These are phyloP conservation scores for Clanis bilineata DNA, from an alignment of 2,888 invertebrate genomes.

Conservation along the genomic window DNA sequence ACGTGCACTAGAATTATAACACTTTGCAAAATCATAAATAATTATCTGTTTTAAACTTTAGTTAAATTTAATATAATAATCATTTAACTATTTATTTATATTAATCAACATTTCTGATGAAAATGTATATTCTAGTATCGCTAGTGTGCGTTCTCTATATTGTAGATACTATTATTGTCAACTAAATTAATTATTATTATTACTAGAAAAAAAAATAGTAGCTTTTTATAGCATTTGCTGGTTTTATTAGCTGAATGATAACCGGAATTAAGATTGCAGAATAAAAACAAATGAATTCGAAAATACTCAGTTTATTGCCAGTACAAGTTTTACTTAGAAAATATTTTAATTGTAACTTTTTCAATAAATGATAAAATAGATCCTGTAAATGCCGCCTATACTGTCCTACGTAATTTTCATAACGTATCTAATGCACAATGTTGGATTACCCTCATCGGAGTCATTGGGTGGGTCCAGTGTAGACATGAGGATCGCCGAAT, in stretches of 20 bases:
- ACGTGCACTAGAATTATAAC: neutral
- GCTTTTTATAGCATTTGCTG: neutral
- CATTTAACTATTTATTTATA: neutral
- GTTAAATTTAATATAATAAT: no score
- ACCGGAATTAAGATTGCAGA: neutral
- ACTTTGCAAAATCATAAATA: neutral
- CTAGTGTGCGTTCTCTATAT: neutral
- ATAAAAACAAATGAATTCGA: neutral
- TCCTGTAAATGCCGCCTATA: neutral
- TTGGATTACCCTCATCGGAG: conserved; percentile 7
- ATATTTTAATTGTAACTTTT: neutral
- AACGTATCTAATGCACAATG: conserved; percentile 2
- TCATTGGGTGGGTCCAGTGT: neutral
- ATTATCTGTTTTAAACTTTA: neutral
- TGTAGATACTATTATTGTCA: neutral
- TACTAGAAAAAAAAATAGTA: neutral
- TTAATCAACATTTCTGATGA: no score
- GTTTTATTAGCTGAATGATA: no score
- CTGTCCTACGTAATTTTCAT: neutral
- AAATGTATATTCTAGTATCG: neutral
- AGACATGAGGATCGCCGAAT: neutral
- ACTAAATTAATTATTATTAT: neutral
- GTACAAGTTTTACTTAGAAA: no score
- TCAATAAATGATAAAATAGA: neutral
- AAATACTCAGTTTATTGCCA: neutral